phyloP scores from a whole-genome alignment of 2,797 vertebrate species.

The Lophotriccus pileatus region DNA sequence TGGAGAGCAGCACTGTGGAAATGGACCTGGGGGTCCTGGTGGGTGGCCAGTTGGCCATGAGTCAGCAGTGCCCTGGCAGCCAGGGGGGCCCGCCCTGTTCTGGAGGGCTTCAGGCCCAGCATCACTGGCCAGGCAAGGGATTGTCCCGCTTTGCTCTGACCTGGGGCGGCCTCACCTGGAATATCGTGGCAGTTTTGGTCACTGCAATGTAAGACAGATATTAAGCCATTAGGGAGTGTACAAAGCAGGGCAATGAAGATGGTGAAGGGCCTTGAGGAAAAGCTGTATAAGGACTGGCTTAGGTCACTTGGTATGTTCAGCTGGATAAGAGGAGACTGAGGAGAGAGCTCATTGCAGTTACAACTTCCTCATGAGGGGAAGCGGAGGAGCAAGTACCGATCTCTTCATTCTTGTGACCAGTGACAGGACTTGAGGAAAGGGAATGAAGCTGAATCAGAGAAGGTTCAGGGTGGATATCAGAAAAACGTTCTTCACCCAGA shows the following conservation, averaged over 20 bases:
- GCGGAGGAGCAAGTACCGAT: rapidly evolving
- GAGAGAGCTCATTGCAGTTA: not conserved
- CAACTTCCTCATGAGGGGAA: not conserved
- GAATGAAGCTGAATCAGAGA: not conserved
- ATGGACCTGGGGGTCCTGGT: not conserved
- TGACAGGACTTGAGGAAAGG: not conserved
- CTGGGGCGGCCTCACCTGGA: not conserved
- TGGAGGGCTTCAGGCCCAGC: not conserved
- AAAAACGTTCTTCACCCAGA: not conserved
- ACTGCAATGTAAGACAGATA: not conserved
- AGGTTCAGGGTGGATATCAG: not conserved
- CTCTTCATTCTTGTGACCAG: not conserved
- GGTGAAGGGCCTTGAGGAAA: not conserved
- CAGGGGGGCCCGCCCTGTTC: not conserved
- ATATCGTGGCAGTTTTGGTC: not conserved
- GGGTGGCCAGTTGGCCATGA: rapidly evolving
- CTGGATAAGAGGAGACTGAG: not conserved
- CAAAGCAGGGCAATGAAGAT: rapidly evolving
- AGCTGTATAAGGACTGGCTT: not conserved
- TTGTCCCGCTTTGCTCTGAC: not conserved
- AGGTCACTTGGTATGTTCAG: not conserved
- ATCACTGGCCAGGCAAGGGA: rapidly evolving
- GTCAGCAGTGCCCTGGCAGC: not conserved
- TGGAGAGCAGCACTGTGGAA: not conserved
- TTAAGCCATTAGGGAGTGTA: rapidly evolving